phyloP scores from a whole-genome alignment of 2,888 invertebrate species.

The Andrena praecox region DNA sequence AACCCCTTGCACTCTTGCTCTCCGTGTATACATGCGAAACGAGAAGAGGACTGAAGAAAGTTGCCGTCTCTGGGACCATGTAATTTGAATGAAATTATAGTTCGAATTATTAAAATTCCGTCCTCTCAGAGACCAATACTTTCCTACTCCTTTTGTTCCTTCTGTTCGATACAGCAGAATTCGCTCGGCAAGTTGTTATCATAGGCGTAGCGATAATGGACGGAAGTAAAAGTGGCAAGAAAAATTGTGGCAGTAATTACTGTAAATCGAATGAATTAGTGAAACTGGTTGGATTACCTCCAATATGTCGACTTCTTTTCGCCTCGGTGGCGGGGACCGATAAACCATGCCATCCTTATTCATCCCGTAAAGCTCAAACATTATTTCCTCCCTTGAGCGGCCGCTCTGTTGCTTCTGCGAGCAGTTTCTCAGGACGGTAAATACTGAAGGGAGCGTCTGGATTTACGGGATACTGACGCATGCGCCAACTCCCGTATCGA shows the following conservation, averaged over 20 bases:
- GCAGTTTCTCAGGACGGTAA: conserved; percentile 45
- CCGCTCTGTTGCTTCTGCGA: conserved; percentile 30
- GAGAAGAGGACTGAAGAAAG: too few relatives aligned
- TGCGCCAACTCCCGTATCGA: conserved; percentile 73
- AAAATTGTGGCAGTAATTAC: background rate
- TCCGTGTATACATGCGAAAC: too few relatives aligned
- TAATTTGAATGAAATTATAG: too few relatives aligned
- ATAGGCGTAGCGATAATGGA: too few relatives aligned
- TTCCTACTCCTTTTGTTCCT: too few relatives aligned
- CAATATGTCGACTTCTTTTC: conserved; percentile 82
- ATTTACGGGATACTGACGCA: conserved; percentile 55
- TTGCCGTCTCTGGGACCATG: too few relatives aligned
- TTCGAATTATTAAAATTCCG: too few relatives aligned
- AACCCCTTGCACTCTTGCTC: too few relatives aligned
- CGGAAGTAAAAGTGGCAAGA: background rate
- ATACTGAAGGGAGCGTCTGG: conserved; percentile 62
- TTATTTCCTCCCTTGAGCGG: conserved; percentile 50
- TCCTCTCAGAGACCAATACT: too few relatives aligned
- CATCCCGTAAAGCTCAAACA: conserved; percentile 82
- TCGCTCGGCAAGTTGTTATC: background rate
- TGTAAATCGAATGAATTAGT: background rate
- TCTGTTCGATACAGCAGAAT: background rate
- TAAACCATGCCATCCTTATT: conserved; percentile 80
- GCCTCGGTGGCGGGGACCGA: conserved; percentile 80
- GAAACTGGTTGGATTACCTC: conserved; percentile 72